Evolutionary conservation across 1,140 invertebrate species (phyloP), one percentile per base, ranked within the genome.

Genomic region (Sweltsa coloradensis): DNA sequence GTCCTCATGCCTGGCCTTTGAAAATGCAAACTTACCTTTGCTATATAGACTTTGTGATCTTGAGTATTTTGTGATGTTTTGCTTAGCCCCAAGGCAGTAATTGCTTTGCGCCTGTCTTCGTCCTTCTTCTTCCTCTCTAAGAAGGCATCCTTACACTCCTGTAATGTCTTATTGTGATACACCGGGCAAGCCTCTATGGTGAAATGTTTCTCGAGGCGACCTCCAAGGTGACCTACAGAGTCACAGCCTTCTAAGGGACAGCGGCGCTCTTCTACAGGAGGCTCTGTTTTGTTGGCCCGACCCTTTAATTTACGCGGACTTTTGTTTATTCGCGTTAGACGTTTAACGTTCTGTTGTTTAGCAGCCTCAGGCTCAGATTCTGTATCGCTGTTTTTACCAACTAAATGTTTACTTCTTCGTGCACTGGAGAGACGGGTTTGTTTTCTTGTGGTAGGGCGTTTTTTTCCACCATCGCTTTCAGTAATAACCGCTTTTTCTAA

Each of bases 171-270:
- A 68, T 94, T 95, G 61, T 96, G 91, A 66, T 87, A 96, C 4
- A 83, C 58, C 5, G 90, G 91, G 62, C 92, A 96, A 9, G 87
- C 84, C 60, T 89, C 84, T 34, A 87, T 69, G 2, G 87, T 87
- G 60, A 91, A 89, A 67, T 96, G 91, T 19, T 73, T 76, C 7
- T 85, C 77, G 52, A 81, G 72, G 59, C 78, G 78, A 22, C 91
- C 89, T n/a, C 84, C 84, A 6, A 96, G 69, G 70, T 96, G 91
- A 47, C 92, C 92, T 21, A 67, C 65, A 18, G 91, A 95, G 63
- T 95, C 85, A 64, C 92, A 97, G 3, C 81, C 81, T 47, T 89
- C 78, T 11, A 96, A 70, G 0, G 88, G 88, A 68, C 92, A 97
- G 50, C 81, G 75, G 22, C 79, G 68, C 54, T 89, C 83, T 52